These are phyloP conservation scores for Periophthalmus modestus DNA, from an alignment of 2,113 vertebrate genomes.

Conservation along the genomic window DNA sequence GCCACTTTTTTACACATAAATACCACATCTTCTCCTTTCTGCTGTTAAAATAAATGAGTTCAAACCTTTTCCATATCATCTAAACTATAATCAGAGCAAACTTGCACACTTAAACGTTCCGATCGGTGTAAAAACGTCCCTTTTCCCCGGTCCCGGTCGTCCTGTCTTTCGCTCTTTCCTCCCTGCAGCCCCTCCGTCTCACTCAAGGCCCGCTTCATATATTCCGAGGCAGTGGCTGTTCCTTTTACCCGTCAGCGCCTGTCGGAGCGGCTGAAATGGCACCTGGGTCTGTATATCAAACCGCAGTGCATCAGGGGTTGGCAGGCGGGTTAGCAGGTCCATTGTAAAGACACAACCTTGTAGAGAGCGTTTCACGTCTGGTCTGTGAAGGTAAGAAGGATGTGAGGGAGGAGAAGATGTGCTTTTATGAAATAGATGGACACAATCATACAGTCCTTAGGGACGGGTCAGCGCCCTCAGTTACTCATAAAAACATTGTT, in stretches of 20 bases:
- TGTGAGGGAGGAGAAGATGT: not conserved
- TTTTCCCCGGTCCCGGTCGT: slow-evolving; percentile 40
- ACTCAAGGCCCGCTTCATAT: slow-evolving; percentile 67
- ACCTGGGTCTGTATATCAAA: slow-evolving; percentile 61
- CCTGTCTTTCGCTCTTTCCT: slow-evolving; percentile 60
- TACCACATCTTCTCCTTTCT: no score
- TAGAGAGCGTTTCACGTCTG: slow-evolving; percentile 41
- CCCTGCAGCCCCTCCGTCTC: slow-evolving; percentile 53
- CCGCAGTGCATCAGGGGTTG: slow-evolving; percentile 30
- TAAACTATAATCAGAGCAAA: no score
- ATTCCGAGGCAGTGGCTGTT: slow-evolving; percentile 60
- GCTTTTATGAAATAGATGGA: slow-evolving; percentile 15
- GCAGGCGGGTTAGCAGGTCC: slow-evolving; percentile 46
- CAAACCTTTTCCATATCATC: no score
- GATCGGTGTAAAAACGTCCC: not conserved
- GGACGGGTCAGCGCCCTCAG: slow-evolving; percentile 12
- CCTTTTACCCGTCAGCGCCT: slow-evolving; percentile 70
- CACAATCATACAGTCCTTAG: slow-evolving; percentile 9
- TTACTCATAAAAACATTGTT: slow-evolving; percentile 19
- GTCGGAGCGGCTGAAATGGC: slow-evolving; percentile 55
- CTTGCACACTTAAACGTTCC: no score
- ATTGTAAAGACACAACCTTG: slow-evolving; percentile 57
- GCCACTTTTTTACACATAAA: no score
- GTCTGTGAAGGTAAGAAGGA: slow-evolving; percentile 30
- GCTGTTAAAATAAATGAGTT: no score